Percentiles rank a stretch among this genome's conserved stretches.
Evolutionary conservation across 2,797 vertebrate species (phyloP).

Genomic region (Cynodonichthys magdalenae): DNA sequence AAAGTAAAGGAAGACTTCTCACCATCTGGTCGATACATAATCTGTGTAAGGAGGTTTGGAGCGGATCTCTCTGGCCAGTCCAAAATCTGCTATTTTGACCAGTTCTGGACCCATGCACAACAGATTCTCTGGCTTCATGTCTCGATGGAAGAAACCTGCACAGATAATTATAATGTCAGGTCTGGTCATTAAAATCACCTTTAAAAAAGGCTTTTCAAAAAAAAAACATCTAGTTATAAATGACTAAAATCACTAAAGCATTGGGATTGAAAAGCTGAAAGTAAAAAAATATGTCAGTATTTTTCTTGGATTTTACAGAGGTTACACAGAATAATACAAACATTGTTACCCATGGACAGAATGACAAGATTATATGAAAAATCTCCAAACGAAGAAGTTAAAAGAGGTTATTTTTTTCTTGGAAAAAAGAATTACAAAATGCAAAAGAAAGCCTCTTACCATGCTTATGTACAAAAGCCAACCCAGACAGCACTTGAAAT

Average conservation of each 20-base stretch:
- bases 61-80: conserved; percentile 94
- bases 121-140: conserved; percentile 99
- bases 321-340: not conserved
- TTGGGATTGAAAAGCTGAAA: too few relatives aligned
- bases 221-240: too few relatives aligned
- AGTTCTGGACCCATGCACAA: conserved; percentile 97
- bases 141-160: conserved; percentile 95
- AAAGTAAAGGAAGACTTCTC: not conserved
- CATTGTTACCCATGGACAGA: not conserved
- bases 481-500: conserved; percentile 81
- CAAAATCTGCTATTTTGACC: conserved; percentile 98
- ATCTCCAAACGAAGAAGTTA: conserved; percentile 23
- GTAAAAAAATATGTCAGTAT: too few relatives aligned
- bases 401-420: conserved; percentile 14
- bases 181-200: not conserved
- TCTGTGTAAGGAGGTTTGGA: conserved; percentile 97
- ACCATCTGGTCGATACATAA: conserved; percentile 97
- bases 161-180: conserved; percentile 6
- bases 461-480: conserved; percentile 85
- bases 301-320: too few relatives aligned
- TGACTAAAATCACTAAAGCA: too few relatives aligned
- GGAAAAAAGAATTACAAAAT: conserved; percentile 11
- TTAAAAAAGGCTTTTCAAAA: too few relatives aligned
- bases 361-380: conserved; percentile 12
- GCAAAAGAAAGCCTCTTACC: conserved; percentile 67